A percentile compares a stretch with the other conserved stretches of the same genome.
These are phyloP conservation scores for Motacilla tschutschensis DNA, from an alignment of 2,113 vertebrate species.

Conservation along the genomic window DNA sequence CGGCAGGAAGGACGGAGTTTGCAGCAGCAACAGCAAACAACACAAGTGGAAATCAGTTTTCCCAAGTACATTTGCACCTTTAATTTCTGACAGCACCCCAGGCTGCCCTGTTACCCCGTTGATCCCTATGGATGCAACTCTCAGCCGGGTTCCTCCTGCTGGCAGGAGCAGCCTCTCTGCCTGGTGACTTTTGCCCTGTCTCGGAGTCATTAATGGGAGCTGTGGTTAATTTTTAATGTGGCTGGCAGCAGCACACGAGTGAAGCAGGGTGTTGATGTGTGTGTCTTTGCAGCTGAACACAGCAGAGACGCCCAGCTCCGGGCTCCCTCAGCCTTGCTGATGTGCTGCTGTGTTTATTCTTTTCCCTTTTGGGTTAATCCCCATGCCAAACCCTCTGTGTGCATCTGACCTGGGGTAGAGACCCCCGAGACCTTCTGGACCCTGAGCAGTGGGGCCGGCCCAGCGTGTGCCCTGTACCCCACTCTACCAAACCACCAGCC, in stretches of 20 bases:
- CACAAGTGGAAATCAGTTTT: neutral
- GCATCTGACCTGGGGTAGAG: neutral
- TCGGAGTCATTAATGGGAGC: neutral
- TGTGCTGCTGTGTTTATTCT: neutral
- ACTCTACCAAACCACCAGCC: accelerated
- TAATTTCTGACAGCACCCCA: neutral
- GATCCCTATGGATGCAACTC: neutral
- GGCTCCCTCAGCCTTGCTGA: neutral
- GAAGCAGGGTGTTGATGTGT: neutral
- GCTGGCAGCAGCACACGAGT: neutral
- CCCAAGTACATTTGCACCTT: neutral
- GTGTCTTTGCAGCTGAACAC: neutral
- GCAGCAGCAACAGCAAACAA: neutral
- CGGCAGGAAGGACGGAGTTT: neutral
- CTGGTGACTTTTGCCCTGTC: neutral
- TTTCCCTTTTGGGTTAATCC: neutral
- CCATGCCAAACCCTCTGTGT: accelerated
- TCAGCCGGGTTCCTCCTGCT: neutral
- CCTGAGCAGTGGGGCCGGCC: accelerated
- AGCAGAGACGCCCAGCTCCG: neutral
- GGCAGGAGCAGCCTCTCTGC: neutral
- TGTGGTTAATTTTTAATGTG: neutral
- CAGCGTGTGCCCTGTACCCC: neutral
- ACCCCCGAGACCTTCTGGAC: accelerated
- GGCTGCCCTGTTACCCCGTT: neutral